phyloP scores from a whole-genome alignment of 2,888 invertebrate species.

The Pandemis cinnamomeana region DNA sequence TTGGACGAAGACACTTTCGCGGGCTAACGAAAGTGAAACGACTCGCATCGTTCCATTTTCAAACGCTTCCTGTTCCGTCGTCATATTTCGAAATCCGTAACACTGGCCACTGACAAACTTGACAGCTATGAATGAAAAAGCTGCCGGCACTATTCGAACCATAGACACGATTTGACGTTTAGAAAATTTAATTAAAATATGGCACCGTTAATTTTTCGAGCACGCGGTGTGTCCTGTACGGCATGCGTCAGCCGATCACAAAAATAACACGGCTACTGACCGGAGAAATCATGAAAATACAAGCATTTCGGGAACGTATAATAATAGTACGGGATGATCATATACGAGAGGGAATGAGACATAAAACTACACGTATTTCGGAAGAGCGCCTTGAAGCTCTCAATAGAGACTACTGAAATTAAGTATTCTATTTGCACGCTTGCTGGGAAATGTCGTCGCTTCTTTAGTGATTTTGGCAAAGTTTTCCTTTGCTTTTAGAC shows the following conservation, averaged over 20 bases:
- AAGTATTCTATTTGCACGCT: slow-evolving; percentile 14
- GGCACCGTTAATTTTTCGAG: slow-evolving; percentile 64
- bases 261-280: slow-evolving; percentile 69
- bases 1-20: slow-evolving; percentile 57
- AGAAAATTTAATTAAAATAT: slow-evolving; percentile 40
- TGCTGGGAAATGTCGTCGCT: slow-evolving; percentile 31
- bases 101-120: slow-evolving; percentile 43
- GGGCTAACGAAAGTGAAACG: slow-evolving; percentile 58
- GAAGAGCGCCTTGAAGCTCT: slow-evolving; percentile 25
- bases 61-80: slow-evolving; percentile 60
- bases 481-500: slow-evolving; percentile 20
- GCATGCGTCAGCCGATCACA: slow-evolving; percentile 64
- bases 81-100: slow-evolving; percentile 51
- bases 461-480: slow-evolving; percentile 37
- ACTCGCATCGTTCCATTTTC: slow-evolving; percentile 57
- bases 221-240: slow-evolving; percentile 67
- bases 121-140: slow-evolving; percentile 25
- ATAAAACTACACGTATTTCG: slow-evolving; percentile 32
- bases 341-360: slow-evolving; percentile 48
- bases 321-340: slow-evolving; percentile 63
- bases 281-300: slow-evolving; percentile 66
- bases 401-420: slow-evolving; percentile 35
- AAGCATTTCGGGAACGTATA: slow-evolving; percentile 72
- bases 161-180: slow-evolving; percentile 24
- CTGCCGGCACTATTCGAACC: slow-evolving; percentile 9